Conservation (phyloP, 1,140 invertebrate genomes). For the Orchestia grillus region DNA sequence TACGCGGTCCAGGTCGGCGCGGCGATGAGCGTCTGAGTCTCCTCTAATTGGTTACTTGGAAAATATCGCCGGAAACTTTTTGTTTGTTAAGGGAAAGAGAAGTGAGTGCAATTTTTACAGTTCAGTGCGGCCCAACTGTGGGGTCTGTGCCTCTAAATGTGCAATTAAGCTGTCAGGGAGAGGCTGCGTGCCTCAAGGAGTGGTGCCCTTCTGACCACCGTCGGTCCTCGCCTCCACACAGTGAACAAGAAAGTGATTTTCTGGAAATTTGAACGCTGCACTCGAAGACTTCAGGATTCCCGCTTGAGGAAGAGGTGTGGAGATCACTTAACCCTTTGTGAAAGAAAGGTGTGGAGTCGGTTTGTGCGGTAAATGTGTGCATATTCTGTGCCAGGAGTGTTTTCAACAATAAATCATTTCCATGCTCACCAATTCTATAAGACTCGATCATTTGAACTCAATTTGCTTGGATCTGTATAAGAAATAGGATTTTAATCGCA, state of each 20-base stretch:
- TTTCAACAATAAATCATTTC: too few species aligned
- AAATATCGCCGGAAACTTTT: conserved; percentile 29
- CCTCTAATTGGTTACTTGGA: conserved; percentile 3
- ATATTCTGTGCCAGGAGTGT: neutral
- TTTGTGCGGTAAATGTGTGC: neutral
- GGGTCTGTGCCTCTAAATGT: conserved; percentile 4
- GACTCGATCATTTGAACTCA: too few species aligned
- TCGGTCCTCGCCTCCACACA: neutral
- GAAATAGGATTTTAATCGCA: too few species aligned
- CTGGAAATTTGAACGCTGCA: neutral
- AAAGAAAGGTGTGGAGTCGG: neutral
- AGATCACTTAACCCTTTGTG: neutral
- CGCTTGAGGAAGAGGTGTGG: neutral
- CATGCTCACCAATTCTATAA: too few species aligned
- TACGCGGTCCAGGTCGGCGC: neutral
- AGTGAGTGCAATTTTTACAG: conserved; percentile 33
- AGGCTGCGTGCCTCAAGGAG: neutral
- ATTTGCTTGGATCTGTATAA: too few species aligned
- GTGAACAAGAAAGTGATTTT: neutral
- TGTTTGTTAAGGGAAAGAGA: conserved; percentile 40
- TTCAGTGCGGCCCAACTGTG: conserved; percentile 17
- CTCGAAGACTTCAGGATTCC: neutral
- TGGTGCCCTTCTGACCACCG: neutral
- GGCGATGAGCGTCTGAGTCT: neutral
- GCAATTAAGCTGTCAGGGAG: neutral